Percentiles rank a stretch among this genome's conserved stretches.
Conservation (phyloP, 2,888 invertebrate genomes). For the Melikaiella ostensackeni region DNA sequence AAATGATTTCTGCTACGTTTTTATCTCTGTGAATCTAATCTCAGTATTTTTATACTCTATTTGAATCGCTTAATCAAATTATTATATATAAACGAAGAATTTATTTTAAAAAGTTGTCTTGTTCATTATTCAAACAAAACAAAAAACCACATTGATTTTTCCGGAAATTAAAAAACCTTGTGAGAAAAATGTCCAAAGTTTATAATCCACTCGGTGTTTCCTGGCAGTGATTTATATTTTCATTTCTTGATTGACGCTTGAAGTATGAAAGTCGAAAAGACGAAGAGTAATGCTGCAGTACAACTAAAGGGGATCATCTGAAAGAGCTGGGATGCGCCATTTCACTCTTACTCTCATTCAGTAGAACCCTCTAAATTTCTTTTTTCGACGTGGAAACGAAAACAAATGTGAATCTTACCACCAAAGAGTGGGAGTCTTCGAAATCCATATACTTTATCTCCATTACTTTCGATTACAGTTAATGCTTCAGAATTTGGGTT, state of each 20-base stretch:
- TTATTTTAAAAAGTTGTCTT: too few relatives aligned
- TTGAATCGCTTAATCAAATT: too few relatives aligned
- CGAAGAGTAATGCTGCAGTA: slow-evolving; percentile 34
- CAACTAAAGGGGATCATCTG: background rate
- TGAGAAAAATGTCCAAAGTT: background rate
- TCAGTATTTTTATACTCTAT: too few relatives aligned
- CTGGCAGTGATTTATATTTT: background rate
- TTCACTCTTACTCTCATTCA: slow-evolving; percentile 24
- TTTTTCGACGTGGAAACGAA: slow-evolving; percentile 16
- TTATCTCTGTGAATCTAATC: too few relatives aligned
- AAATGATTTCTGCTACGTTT: too few relatives aligned
- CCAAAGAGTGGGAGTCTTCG: background rate
- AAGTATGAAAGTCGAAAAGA: background rate
- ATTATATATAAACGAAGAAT: too few relatives aligned
- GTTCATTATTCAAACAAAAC: too few relatives aligned
- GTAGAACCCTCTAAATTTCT: background rate
- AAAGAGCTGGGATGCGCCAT: background rate
- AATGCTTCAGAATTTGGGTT: slow-evolving; percentile 16
- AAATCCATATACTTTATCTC: background rate
- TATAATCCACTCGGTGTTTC: background rate
- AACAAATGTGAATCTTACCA: slow-evolving; percentile 26
- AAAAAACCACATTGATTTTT: too few relatives aligned
- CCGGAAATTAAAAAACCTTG: background rate
- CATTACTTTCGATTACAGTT: slow-evolving; percentile 29
- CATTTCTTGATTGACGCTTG: background rate